Base-by-base conservation (phyloP, 2,888 invertebrate species). In the Tinea pellionella region DNA sequence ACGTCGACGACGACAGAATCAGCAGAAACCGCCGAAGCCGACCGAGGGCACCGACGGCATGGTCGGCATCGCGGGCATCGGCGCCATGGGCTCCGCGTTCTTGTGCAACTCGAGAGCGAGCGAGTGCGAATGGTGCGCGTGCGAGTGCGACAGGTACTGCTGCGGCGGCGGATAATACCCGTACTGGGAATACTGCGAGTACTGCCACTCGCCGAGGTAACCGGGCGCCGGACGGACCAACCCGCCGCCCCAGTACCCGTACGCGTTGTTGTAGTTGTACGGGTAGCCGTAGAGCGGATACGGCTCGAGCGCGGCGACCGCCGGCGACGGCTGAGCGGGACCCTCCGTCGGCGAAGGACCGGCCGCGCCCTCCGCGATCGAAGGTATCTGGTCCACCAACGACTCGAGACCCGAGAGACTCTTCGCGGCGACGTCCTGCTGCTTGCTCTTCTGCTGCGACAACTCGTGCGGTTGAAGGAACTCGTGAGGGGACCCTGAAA, bases 321-420 rank as follows among this genome's bases (percentile, higher is more conserved):
- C 77, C 68, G 74, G 74, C 12, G 69, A 64, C 56, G 65, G 61
- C 57, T 65, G 61, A 62, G 75, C 70, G 65, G 68, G 68, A 18
- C 71, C 60, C 58, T 56, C 16, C 62, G 55, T 19, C 15, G 59
- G 65, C 62, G 75, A 69, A 65, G 68, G 68, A 18, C 71, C 59
- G 58, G 57, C 18, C 61, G 42, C 30, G 6, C 92, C 92, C 68
- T 95, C 95, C 61, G 93, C 92, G 78, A 95, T 94, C 69, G 94
- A 93, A 59, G 96, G 96, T 79, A 96, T 96, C 89, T 96, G 96
- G 85, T 96, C 96, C 64, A 96, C 96, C 57, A 96, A 88, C 47
- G 95, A 96, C 79, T 96, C 96, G 56, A 96, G 88, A 16, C 96
- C 96, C 15, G 95, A 95, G 57, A 95, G 86, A 68, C 94, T 94